These are phyloP conservation scores for Actenoides lindsayi DNA, from an alignment of 2,113 vertebrate species.

Conservation along the genomic window DNA sequence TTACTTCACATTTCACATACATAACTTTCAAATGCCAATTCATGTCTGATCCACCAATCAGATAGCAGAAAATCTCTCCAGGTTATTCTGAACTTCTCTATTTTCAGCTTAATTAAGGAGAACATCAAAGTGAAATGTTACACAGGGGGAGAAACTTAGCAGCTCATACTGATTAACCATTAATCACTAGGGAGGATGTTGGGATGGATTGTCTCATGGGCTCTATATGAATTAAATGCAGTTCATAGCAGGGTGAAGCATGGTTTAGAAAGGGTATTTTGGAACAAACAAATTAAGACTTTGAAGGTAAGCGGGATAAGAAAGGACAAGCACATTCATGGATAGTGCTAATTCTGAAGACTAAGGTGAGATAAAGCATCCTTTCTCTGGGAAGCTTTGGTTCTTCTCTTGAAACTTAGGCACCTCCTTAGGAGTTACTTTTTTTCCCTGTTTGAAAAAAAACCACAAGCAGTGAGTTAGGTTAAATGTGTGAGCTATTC, in stretches of 20 bases:
- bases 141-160: neutral
- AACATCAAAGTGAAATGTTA: neutral
- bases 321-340: neutral
- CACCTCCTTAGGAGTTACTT: neutral
- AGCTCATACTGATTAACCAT: neutral
- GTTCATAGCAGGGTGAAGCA: neutral
- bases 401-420: neutral
- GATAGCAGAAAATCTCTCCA: neutral
- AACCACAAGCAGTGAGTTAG: accelerated
- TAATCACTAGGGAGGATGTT: neutral
- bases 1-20: neutral
- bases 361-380: neutral
- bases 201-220: neutral
- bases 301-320: neutral
- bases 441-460: neutral
- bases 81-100: neutral
- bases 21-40: neutral
- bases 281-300: neutral
- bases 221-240: neutral
- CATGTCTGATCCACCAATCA: neutral
- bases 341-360: neutral
- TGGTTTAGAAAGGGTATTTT: neutral
- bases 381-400: neutral
- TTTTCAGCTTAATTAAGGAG: neutral
- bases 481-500: neutral